A percentile compares a stretch with the other conserved stretches of the same genome.
These are phyloP conservation scores for Loripinus fragilis DNA, from an alignment of 2,888 invertebrate species.

Conservation along the genomic window DNA sequence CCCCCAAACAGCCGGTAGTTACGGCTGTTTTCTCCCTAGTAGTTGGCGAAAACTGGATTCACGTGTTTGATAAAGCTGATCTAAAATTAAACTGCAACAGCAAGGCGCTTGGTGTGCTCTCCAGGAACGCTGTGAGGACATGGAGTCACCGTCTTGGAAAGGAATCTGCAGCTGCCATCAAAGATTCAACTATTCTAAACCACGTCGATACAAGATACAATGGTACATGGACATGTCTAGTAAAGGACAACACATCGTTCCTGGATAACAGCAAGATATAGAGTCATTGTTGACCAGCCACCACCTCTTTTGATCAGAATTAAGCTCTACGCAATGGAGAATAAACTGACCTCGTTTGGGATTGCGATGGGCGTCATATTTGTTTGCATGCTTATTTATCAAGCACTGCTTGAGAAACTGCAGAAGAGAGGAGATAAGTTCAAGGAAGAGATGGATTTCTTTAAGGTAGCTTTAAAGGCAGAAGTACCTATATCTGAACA, in stretches of 20 bases:
- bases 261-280: conserved; percentile 44
- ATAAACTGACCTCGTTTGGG: conserved; percentile 23
- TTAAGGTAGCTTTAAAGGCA: neutral
- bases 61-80: conserved; percentile 19
- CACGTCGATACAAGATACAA: neutral
- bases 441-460: conserved; percentile 6
- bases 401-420: neutral
- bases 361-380: conserved; percentile 29
- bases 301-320: conserved; percentile 21
- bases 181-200: conserved; percentile 15
- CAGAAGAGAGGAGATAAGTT: neutral
- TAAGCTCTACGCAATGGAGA: conserved; percentile 25
- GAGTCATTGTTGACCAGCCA: conserved; percentile 35
- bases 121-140: conserved; percentile 15
- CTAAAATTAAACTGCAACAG: conserved; percentile 35
- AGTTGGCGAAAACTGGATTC: conserved; percentile 32
- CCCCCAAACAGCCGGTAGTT: conserved; percentile 14
- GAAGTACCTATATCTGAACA: neutral
- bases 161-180: conserved; percentile 19
- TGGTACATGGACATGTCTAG: conserved; percentile 48
- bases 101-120: conserved; percentile 38
- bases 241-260: conserved; percentile 18
- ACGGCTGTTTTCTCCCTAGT: conserved; percentile 40
- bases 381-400: conserved; percentile 27
- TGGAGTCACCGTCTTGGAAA: conserved; percentile 34